These are phyloP conservation scores for Triplophysa tibetana DNA, from an alignment of 2,113 vertebrate genomes.

Conservation along the genomic window DNA sequence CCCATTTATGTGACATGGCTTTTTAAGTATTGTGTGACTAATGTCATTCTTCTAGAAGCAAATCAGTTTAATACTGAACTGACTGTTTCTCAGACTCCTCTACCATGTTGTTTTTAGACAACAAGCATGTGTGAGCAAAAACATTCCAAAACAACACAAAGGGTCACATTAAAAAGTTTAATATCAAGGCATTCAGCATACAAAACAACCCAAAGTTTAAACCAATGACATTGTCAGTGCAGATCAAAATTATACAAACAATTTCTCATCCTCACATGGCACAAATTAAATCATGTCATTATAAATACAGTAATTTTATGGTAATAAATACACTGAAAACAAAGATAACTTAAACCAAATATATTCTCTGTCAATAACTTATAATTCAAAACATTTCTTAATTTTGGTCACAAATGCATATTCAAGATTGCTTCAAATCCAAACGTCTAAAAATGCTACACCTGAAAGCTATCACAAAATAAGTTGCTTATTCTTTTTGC, in stretches of 20 bases:
- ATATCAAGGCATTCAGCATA: conserved; percentile 75
- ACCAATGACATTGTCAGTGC: conserved; percentile 72
- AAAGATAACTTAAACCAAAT: conserved; percentile 56
- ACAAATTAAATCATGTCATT: conserved; percentile 60
- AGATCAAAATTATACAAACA: conserved; percentile 74
- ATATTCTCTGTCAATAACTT: conserved; percentile 61
- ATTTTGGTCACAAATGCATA: conserved; percentile 56
- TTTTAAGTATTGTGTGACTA: no score
- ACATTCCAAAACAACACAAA: neutral
- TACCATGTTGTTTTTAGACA: no score
- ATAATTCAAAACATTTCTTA: conserved; percentile 59
- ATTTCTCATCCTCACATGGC: conserved; percentile 55
- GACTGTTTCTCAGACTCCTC: no score
- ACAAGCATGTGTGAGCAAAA: no score
- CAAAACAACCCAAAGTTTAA: conserved; percentile 70
- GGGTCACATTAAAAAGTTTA: conserved; percentile 61
- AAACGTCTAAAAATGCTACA: conserved; percentile 29
- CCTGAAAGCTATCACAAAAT: conserved; percentile 15
- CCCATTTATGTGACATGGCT: no score
- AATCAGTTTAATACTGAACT: no score
- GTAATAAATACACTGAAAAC: conserved; percentile 59
- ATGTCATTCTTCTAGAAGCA: no score
- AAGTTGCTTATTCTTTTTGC: neutral
- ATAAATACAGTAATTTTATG: conserved; percentile 56
- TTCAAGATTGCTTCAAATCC: conserved; percentile 27